Conservation (phyloP, 2,797 vertebrate genomes). For the Catamblyrhynchus diadema region DNA sequence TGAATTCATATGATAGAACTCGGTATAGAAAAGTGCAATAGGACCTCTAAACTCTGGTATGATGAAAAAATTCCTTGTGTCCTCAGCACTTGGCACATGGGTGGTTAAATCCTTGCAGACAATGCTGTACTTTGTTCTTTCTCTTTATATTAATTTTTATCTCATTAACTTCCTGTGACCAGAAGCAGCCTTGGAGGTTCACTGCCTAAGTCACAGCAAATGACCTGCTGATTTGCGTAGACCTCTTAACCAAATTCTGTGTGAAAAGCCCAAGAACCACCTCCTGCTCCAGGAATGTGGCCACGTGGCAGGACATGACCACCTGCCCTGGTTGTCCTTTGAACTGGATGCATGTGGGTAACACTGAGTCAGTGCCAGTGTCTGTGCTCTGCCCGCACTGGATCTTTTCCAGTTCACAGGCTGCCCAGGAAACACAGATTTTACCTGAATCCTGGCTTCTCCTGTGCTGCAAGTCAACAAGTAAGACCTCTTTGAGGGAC, state of each 20-base stretch:
- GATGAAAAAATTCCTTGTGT: neutral
- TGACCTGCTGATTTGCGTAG: neutral
- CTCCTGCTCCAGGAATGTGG: neutral
- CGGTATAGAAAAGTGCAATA: neutral
- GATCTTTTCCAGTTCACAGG: neutral
- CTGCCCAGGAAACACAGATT: neutral
- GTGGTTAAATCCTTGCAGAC: neutral
- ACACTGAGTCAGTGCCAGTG: neutral
- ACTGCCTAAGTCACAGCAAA: neutral
- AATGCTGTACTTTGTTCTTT: neutral
- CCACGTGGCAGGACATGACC: neutral
- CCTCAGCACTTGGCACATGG: accelerated
- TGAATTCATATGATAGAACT: neutral
- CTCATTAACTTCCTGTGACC: neutral
- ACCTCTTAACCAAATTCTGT: neutral
- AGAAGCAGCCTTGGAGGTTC: neutral
- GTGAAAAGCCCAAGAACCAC: neutral
- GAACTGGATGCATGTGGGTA: neutral
- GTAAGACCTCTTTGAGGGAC: neutral
- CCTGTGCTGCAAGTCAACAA: neutral
- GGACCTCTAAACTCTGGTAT: neutral
- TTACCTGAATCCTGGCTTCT: neutral
- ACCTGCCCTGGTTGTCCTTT: neutral
- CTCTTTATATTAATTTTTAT: neutral
- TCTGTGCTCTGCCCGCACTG: neutral